phyloP scores from a whole-genome alignment of 2,113 vertebrate genomes.

The Odontesthes bonariensis region DNA sequence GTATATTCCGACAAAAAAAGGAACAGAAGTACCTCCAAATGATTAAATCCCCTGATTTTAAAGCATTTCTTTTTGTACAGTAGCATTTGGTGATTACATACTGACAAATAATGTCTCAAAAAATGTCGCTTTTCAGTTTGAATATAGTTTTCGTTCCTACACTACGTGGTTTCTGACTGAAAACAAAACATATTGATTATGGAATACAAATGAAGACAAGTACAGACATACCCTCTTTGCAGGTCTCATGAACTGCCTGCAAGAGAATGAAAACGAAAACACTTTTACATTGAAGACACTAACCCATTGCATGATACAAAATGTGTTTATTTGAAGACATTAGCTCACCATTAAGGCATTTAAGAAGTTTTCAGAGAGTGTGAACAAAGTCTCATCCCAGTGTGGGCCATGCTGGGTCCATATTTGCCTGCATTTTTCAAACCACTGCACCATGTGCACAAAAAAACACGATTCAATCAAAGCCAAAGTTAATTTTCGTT shows the following conservation, averaged over 20 bases:
- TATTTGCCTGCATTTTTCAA: slow-evolving; percentile 89
- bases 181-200: neutral
- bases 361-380: slow-evolving; percentile 90
- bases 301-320: neutral
- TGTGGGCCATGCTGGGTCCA: slow-evolving; percentile 80
- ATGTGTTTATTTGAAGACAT: neutral
- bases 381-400: slow-evolving; percentile 82
- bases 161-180: neutral
- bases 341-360: slow-evolving; percentile 85
- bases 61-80: neutral
- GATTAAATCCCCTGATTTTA: neutral
- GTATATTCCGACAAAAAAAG: too few relatives aligned
- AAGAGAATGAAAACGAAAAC: slow-evolving; percentile 52
- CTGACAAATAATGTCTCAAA: neutral
- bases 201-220: slow-evolving; percentile 1
- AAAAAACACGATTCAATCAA: slow-evolving; percentile 43
- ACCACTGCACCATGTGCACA: slow-evolving; percentile 92
- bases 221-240: slow-evolving; percentile 86
- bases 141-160: neutral
- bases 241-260: slow-evolving; percentile 86
- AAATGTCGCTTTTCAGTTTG: neutral
- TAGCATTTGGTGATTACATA: neutral
- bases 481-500: neutral
- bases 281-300: neutral
- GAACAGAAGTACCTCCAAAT: neutral